Evolutionary conservation across 2,113 vertebrate genomes (phyloP).

Genomic region (Strigops habroptila): DNA sequence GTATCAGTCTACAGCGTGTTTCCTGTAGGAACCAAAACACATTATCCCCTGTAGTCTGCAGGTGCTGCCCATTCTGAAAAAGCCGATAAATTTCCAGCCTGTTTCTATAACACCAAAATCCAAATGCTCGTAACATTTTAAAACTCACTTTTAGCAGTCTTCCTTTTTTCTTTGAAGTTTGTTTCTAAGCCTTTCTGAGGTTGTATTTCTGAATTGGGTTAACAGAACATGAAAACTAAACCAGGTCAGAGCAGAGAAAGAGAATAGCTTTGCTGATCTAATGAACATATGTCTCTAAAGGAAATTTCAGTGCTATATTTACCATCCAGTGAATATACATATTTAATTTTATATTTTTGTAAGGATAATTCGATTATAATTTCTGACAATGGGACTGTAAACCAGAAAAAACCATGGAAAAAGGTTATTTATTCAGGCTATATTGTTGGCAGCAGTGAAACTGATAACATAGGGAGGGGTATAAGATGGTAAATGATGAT

Average conservation of each 20-base stretch:
- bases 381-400: background rate
- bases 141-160: background rate
- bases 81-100: background rate
- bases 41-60: background rate
- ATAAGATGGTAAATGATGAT: background rate
- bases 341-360: background rate
- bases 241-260: background rate
- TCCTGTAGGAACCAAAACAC: background rate
- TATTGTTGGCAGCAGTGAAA: background rate
- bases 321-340: background rate
- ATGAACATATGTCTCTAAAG: background rate
- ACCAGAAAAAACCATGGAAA: background rate
- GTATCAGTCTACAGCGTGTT: background rate
- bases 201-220: background rate
- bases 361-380: background rate
- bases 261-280: background rate
- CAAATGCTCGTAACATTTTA: background rate
- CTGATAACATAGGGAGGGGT: rapidly evolving
- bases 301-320: background rate
- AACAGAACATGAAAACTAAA: background rate
- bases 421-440: background rate
- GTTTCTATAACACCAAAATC: background rate
- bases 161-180: constrained; percentile 26
- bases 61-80: background rate
- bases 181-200: background rate